A percentile compares a stretch with the other conserved stretches of the same genome.
Conservation (phyloP, 2,888 invertebrate genomes). For the Rotaria magnacalcarata region DNA sequence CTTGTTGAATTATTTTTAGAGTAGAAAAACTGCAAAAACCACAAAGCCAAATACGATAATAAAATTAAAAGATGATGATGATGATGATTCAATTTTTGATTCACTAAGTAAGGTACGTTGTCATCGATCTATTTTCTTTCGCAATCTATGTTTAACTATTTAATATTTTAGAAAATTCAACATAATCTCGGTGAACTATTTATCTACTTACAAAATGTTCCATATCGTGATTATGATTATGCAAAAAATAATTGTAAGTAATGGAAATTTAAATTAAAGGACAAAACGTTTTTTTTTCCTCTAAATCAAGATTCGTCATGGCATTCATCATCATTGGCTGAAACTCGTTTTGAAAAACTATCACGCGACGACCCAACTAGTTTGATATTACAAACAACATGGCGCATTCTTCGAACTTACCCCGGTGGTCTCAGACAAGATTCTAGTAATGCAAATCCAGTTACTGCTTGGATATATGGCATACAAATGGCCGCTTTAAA, state of each 20-base stretch:
- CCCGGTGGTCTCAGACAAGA: conserved; percentile 64
- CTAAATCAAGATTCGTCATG: not conserved
- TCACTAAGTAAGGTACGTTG: not conserved
- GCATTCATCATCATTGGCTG: not conserved
- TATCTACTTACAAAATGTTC: not conserved
- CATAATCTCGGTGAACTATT: not conserved
- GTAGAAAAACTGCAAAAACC: not conserved
- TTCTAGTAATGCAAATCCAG: conserved; percentile 63
- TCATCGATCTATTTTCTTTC: too few species aligned
- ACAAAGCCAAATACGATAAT: too few species aligned
- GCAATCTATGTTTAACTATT: too few species aligned
- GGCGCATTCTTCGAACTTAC: conserved; percentile 49
- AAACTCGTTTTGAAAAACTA: not conserved
- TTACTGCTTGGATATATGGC: conserved; percentile 66
- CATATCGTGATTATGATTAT: not conserved
- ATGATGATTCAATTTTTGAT: not conserved
- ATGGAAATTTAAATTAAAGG: not conserved
- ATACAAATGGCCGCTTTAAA: conserved; percentile 64
- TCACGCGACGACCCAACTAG: not conserved
- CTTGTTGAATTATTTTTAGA: too few species aligned
- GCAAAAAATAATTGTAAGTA: not conserved
- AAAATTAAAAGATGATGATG: too few species aligned
- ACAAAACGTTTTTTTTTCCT: too few species aligned
- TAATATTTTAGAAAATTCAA: not conserved
- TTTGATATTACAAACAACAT: not conserved